Evolutionary conservation across 1,140 invertebrate species (phyloP).

Genomic region (Bombus fervidus): DNA sequence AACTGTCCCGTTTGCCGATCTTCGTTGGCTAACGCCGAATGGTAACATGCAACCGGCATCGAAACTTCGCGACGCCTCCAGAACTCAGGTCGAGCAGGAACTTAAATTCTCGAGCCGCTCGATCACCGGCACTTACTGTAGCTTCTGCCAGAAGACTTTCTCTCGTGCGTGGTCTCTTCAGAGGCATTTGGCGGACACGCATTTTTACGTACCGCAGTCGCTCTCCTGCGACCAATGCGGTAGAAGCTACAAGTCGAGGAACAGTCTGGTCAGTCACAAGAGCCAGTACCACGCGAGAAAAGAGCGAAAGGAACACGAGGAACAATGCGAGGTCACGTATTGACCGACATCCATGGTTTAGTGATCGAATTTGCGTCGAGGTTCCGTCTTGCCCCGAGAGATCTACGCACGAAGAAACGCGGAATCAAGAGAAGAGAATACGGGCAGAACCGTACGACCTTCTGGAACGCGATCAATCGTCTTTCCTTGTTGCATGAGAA

Average conservation of each 20-base stretch:
- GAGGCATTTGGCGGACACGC: slow-evolving; percentile 83
- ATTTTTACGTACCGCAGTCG: slow-evolving; percentile 82
- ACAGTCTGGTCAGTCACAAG: slow-evolving; percentile 83
- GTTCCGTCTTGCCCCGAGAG: background rate
- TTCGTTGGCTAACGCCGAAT: slow-evolving; percentile 54
- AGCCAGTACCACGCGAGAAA: slow-evolving; percentile 82
- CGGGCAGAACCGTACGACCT: background rate
- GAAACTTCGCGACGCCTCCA: slow-evolving; percentile 33
- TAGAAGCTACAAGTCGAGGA: slow-evolving; percentile 82
- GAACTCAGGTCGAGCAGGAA: slow-evolving; percentile 42
- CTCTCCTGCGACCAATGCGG: slow-evolving; percentile 82
- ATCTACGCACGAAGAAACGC: background rate
- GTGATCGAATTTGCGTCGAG: slow-evolving; percentile 21
- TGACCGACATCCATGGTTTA: slow-evolving; percentile 40
- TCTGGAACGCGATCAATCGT: background rate
- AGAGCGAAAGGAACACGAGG: slow-evolving; percentile 73
- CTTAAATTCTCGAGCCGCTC: slow-evolving; percentile 48
- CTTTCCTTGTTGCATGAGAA: slow-evolving; percentile 14
- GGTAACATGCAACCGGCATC: background rate
- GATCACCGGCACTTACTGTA: slow-evolving; percentile 77
- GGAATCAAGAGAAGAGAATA: background rate
- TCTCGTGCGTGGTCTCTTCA: slow-evolving; percentile 83
- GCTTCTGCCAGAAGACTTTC: slow-evolving; percentile 82
- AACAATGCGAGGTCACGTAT: slow-evolving; percentile 67
- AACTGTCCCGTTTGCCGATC: slow-evolving; percentile 26